phyloP scores from a whole-genome alignment of 2,113 vertebrate genomes.

The Gavialis gangeticus region DNA sequence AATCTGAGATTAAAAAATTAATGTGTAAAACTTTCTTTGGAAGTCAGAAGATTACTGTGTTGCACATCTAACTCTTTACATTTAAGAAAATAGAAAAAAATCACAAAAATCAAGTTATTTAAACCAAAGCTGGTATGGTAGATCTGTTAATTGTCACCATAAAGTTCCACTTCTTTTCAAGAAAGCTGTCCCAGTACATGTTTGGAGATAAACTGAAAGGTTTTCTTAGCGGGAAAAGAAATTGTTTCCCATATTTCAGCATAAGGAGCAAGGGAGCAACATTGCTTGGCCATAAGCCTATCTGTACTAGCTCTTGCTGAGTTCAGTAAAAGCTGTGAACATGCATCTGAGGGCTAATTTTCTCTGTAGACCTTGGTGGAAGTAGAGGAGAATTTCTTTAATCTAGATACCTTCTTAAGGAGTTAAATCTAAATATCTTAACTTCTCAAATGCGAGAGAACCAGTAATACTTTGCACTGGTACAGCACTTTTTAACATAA shows the following conservation, averaged over 20 bases:
- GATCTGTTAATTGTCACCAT: neutral
- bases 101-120: neutral
- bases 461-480: neutral
- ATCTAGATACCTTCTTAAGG: neutral
- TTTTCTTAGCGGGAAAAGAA: neutral
- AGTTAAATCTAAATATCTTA: no score
- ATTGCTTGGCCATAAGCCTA: neutral
- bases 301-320: neutral
- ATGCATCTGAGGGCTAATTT: neutral
- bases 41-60: neutral
- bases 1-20: no score
- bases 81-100: no score
- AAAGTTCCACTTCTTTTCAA: neutral
- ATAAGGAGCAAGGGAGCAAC: neutral
- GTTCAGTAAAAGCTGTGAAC: neutral
- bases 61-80: neutral
- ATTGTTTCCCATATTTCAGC: neutral
- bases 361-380: neutral
- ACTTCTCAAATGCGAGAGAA: neutral
- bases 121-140: neutral
- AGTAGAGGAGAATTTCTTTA: neutral
- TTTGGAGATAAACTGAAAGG: neutral
- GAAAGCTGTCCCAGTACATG: neutral
- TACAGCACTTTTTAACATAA: neutral
- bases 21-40: neutral